Evolutionary conservation across 2,888 invertebrate species (phyloP).

Genomic region (Ophioninae sp.): DNA sequence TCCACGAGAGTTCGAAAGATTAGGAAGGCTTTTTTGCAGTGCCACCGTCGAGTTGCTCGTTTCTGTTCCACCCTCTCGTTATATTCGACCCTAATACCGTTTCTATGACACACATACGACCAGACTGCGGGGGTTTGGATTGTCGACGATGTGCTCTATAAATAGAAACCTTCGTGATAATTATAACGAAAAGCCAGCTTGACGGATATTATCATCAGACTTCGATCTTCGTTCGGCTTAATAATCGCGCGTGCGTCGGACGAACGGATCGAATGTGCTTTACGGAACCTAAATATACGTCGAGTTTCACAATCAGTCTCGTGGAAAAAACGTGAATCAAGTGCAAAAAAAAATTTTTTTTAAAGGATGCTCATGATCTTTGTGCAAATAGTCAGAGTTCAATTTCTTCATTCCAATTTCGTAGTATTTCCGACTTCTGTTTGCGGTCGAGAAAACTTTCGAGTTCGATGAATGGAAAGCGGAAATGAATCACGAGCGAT

Average conservation of each 20-base stretch:
- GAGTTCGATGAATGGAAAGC: background rate
- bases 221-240: slow-evolving; percentile 26
- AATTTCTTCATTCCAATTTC: background rate
- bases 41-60: slow-evolving; percentile 19
- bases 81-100: slow-evolving; percentile 56
- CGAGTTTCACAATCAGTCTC: background rate
- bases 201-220: slow-evolving; percentile 42
- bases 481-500: background rate
- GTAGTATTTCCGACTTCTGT: background rate
- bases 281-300: background rate
- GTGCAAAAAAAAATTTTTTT: background rate
- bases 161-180: slow-evolving; percentile 49
- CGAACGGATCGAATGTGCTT: background rate
- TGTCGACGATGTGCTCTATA: slow-evolving; percentile 55
- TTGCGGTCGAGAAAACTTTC: background rate
- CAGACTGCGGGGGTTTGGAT: slow-evolving; percentile 27
- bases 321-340: background rate
- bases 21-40: slow-evolving; percentile 3
- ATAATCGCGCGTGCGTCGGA: background rate
- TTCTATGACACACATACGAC: slow-evolving; percentile 22
- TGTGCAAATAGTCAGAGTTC: background rate
- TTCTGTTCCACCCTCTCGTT: slow-evolving; percentile 23
- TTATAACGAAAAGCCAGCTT: slow-evolving; percentile 40
- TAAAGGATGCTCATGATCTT: background rate
- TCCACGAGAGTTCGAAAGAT: slow-evolving; percentile 18